Evolutionary conservation across 2,113 vertebrate genomes (phyloP).

Genomic region (Cololabis saira): DNA sequence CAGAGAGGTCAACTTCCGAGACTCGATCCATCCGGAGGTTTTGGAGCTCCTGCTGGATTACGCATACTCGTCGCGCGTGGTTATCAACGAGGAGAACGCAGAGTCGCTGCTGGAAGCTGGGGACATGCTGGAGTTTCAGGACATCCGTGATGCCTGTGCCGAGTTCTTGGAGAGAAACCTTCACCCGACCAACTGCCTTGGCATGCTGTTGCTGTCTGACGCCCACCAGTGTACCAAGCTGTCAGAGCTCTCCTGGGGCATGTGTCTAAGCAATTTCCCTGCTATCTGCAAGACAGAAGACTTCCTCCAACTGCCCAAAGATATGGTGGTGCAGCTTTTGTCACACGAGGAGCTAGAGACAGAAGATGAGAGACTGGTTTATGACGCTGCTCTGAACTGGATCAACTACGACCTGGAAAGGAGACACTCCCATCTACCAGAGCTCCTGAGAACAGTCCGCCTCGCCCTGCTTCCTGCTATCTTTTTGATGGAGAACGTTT

Average conservation of each 20-base stretch:
- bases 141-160: constrained; percentile 87
- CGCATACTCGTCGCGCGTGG: constrained; percentile 85
- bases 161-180: constrained; percentile 88
- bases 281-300: constrained; percentile 86
- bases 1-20: constrained; percentile 84
- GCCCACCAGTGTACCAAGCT: constrained; percentile 86
- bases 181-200: constrained; percentile 85
- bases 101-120: constrained; percentile 87
- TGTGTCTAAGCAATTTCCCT: constrained; percentile 87
- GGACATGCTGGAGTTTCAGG: constrained; percentile 89
- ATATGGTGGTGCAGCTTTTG: constrained; percentile 85
- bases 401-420: constrained; percentile 84
- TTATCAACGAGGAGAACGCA: constrained; percentile 88
- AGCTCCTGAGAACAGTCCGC: constrained; percentile 83
- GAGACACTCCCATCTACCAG: constrained; percentile 80
- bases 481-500: constrained; percentile 85
- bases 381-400: constrained; percentile 87
- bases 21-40: constrained; percentile 87
- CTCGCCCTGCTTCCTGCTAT: constrained; percentile 85
- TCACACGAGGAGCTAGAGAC: constrained; percentile 87
- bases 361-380: constrained; percentile 86
- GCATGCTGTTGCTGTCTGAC: constrained; percentile 86
- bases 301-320: constrained; percentile 85
- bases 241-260: constrained; percentile 86
- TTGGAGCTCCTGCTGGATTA: constrained; percentile 87